Evolutionary conservation across 2,797 vertebrate genomes (phyloP).

Genomic region (Smutsia temminckii): DNA sequence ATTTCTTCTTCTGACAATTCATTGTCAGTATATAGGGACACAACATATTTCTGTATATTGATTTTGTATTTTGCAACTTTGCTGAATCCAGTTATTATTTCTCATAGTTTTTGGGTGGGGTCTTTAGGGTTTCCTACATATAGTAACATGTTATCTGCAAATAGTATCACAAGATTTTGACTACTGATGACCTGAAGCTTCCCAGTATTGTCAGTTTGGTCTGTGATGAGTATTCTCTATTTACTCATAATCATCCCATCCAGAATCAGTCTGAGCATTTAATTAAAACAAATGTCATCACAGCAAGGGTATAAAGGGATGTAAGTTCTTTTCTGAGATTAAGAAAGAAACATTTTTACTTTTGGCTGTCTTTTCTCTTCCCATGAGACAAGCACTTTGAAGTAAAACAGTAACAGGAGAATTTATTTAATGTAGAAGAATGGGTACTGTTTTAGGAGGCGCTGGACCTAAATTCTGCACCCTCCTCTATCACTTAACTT

Average conservation of each 20-base stretch:
- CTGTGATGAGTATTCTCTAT: neutral
- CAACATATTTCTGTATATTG: too few relatives aligned
- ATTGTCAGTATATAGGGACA: too few relatives aligned
- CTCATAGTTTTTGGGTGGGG: too few relatives aligned
- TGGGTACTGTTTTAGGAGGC: neutral
- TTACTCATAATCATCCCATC: neutral
- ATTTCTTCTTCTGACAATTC: too few relatives aligned
- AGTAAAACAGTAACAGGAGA: neutral
- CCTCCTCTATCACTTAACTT: neutral
- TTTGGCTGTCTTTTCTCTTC: neutral
- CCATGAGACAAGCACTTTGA: neutral
- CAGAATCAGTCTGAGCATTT: slow-evolving; percentile 11
- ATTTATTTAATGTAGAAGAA: neutral
- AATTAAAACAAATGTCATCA: neutral
- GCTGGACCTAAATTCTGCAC: neutral
- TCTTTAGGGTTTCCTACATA: too few relatives aligned
- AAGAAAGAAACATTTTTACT: slow-evolving; percentile 3
- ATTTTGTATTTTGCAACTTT: too few relatives aligned
- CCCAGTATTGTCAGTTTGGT: neutral
- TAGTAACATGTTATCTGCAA: too few relatives aligned
- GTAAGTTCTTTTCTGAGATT: neutral
- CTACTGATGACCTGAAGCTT: neutral
- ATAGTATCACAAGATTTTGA: neutral
- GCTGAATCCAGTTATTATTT: too few relatives aligned
- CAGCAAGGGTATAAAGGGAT: neutral